Conservation (phyloP, 2,797 vertebrate species). For the Okamejei kenojei region DNA sequence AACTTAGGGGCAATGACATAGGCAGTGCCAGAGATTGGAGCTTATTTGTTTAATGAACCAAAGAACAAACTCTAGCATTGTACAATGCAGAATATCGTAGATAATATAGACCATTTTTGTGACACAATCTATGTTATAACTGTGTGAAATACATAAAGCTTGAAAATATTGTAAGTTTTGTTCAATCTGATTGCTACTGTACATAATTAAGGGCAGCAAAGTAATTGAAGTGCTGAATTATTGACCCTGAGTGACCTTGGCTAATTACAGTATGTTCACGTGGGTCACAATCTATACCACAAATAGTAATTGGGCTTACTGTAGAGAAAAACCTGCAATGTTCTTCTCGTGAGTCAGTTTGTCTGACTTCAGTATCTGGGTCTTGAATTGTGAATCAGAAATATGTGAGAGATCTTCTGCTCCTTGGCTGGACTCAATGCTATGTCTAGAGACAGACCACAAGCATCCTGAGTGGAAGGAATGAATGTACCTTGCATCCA, state of each 20-base stretch:
- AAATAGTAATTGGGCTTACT: no score
- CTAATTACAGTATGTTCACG: neutral
- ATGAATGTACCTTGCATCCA: no score
- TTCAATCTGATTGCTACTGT: neutral
- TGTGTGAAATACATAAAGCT: neutral
- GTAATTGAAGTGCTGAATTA: neutral
- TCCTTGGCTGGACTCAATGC: no score
- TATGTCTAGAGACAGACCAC: no score
- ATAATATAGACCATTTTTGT: neutral
- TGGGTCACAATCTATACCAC: neutral
- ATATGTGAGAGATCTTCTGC: no score
- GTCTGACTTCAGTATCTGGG: no score
- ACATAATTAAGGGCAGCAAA: neutral
- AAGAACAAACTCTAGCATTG: no score
- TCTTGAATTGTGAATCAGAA: no score
- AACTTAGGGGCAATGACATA: neutral
- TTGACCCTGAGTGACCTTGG: no score
- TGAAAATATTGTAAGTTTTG: neutral
- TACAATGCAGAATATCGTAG: neutral
- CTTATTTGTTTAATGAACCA: neutral
- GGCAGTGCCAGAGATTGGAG: neutral
- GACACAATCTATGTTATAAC: neutral
- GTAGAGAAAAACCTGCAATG: no score
- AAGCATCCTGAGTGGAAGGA: no score
- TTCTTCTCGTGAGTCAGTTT: no score